These are phyloP conservation scores for Maccullochella peelii DNA, from an alignment of 2,113 vertebrate species.

Conservation along the genomic window DNA sequence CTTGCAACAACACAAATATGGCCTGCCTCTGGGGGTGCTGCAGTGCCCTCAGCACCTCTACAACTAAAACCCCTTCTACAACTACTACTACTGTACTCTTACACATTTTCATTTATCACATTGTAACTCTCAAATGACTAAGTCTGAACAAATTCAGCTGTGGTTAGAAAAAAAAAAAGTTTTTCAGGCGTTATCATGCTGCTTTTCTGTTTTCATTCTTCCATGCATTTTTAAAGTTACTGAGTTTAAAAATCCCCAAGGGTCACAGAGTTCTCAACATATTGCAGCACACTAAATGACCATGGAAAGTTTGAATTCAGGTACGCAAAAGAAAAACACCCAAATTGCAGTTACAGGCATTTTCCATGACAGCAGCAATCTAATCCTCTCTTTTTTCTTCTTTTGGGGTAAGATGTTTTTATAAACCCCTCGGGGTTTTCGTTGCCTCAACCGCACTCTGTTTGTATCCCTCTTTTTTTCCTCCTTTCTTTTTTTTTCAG, in stretches of 20 bases:
- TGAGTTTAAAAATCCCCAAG: not conserved
- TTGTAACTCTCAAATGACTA: not conserved
- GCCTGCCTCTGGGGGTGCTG: not conserved
- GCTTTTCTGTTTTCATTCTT: constrained; percentile 37
- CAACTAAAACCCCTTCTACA: not conserved
- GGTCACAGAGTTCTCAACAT: constrained; percentile 53
- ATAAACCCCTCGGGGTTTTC: constrained; percentile 71
- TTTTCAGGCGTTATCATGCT: not conserved
- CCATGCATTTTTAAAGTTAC: constrained; percentile 30
- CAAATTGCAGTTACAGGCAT: constrained; percentile 69
- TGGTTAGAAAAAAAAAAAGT: not conserved
- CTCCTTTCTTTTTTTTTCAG: not conserved
- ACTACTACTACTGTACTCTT: not conserved
- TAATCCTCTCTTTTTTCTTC: constrained; percentile 61
- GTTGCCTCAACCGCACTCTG: constrained; percentile 67
- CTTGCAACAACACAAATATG: not conserved
- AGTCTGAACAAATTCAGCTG: not conserved
- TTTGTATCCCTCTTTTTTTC: constrained; percentile 62
- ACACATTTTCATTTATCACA: not conserved
- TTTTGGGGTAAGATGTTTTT: constrained; percentile 69
- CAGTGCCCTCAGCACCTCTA: too few relatives aligned
- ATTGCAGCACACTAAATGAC: constrained; percentile 42
- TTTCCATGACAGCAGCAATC: constrained; percentile 77
- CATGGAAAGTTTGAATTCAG: constrained; percentile 73
- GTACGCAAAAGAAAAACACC: constrained; percentile 70